Percentiles rank a stretch among this genome's conserved stretches.
Conservation (phyloP, 2,888 invertebrate species). For the Suillia variegata region DNA sequence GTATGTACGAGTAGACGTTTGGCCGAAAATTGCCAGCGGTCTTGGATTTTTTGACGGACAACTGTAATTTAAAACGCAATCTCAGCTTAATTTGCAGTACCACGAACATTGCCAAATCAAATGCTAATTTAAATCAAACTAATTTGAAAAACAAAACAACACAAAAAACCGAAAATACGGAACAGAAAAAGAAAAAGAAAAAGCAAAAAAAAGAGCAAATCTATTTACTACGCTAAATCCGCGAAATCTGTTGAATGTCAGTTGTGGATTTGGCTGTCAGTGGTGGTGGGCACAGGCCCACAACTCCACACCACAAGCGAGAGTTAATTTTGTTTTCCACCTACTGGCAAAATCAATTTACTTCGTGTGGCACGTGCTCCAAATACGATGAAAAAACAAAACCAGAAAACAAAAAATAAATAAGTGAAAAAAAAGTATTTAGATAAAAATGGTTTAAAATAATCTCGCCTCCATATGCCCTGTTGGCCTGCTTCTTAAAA, state of each 20-base stretch:
- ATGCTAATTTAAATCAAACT: conserved; percentile 50
- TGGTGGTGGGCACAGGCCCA: no score
- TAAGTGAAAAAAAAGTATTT: no score
- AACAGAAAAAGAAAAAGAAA: conserved; percentile 30
- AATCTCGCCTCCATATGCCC: conserved; percentile 5
- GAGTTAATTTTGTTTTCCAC: conserved; percentile 56
- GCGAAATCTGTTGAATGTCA: no score
- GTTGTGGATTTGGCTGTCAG: no score
- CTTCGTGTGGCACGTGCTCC: conserved; percentile 61
- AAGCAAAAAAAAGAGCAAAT: conserved; percentile 5
- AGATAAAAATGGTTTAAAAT: conserved; percentile 25
- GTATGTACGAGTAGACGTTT: conserved; percentile 22
- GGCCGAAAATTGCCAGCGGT: not conserved
- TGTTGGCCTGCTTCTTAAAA: not conserved
- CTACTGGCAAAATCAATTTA: conserved; percentile 61
- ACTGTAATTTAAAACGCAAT: conserved; percentile 19
- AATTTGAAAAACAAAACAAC: conserved; percentile 42
- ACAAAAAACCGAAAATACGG: conserved; percentile 39
- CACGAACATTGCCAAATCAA: conserved; percentile 41
- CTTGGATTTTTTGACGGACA: conserved; percentile 37
- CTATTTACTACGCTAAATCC: no score
- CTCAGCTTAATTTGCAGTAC: not conserved
- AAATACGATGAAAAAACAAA: conserved; percentile 45
- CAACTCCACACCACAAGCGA: conserved; percentile 29
- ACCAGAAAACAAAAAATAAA: no score